Evolutionary conservation across 2,113 vertebrate genomes (phyloP).

Genomic region (Otus sunia): DNA sequence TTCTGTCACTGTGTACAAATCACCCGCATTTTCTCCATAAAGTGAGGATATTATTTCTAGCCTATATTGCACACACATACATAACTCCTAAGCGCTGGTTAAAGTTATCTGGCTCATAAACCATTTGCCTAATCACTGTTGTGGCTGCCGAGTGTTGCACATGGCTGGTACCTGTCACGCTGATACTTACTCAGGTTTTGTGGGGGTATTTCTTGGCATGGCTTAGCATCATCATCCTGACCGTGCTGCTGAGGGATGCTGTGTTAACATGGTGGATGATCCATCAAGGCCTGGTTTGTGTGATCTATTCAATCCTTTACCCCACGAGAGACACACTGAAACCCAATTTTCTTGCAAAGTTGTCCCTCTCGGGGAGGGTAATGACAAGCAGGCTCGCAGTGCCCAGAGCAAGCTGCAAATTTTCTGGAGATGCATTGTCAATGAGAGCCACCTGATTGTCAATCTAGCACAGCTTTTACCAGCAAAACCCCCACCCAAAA

Average conservation of each 20-base stretch:
- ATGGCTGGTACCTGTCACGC: neutral
- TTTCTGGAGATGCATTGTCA: neutral
- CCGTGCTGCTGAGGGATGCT: neutral
- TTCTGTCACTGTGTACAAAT: neutral
- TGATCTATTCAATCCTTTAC: neutral
- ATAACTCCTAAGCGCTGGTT: neutral
- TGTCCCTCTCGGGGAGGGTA: neutral
- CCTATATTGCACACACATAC: fast-evolving
- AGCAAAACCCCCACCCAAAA: neutral
- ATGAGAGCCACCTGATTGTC: neutral
- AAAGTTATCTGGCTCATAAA: neutral
- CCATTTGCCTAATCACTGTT: fast-evolving
- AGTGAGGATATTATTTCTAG: neutral
- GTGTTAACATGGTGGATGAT: neutral
- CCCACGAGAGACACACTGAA: neutral
- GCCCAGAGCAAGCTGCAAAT: neutral
- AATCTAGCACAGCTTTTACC: neutral
- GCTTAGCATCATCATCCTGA: neutral
- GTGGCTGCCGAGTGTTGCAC: neutral
- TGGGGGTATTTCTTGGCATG: neutral
- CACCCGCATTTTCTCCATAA: neutral
- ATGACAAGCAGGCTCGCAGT: neutral
- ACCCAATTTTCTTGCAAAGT: neutral
- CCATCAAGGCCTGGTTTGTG: neutral
- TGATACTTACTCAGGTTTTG: too few species aligned